These are phyloP conservation scores for Aplodontia rufa DNA, from an alignment of 2,113 vertebrate species.

Conservation along the genomic window DNA sequence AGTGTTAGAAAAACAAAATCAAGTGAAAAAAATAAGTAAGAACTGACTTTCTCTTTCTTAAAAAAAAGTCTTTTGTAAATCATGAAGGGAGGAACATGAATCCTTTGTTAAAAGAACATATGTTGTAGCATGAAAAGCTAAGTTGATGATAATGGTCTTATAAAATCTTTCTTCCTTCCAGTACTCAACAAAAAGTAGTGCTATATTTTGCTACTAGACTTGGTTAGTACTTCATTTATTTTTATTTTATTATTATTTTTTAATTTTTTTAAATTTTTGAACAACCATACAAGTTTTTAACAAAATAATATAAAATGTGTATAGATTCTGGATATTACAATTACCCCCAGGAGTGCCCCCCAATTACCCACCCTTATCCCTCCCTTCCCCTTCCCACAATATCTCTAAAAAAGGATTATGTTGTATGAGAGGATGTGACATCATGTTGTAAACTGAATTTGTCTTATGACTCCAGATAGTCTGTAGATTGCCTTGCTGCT, in stretches of 20 bases:
- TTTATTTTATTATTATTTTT: no score
- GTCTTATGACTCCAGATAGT: not conserved
- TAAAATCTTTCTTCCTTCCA: not conserved
- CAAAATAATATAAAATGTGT: no score
- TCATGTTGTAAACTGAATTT: conserved; percentile 9
- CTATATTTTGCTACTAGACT: not conserved
- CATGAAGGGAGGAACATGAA: not conserved
- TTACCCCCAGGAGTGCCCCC: no score
- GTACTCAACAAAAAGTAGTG: not conserved
- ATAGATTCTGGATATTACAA: no score
- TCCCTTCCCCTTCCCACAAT: no score
- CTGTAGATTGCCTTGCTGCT: not conserved
- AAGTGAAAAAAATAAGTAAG: no score
- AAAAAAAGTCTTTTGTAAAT: conserved; percentile 16
- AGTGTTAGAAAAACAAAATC: no score
- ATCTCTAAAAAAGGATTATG: no score
- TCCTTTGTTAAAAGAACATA: not conserved
- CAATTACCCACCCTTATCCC: no score
- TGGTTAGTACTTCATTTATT: not conserved
- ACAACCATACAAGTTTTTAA: no score
- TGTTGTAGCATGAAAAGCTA: not conserved
- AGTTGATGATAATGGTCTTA: not conserved
- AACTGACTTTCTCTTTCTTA: no score
- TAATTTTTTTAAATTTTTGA: no score
- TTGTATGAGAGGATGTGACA: not conserved